phyloP scores from a whole-genome alignment of 2,888 invertebrate genomes.

The Stomorhina lunata region DNA sequence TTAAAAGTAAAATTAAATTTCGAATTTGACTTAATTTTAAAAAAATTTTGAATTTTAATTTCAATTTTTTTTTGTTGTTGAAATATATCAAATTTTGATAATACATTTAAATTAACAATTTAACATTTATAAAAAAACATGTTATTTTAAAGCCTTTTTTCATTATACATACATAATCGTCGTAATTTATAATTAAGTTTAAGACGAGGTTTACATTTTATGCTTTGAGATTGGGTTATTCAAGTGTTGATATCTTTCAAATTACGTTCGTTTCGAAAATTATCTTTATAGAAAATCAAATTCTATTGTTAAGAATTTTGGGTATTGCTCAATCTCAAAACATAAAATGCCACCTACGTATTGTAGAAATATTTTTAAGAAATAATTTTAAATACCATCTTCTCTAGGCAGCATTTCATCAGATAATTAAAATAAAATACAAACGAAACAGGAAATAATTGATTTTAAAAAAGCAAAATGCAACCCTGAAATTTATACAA shows the following conservation, averaged over 20 bases:
- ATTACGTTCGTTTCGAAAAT: too few relatives aligned
- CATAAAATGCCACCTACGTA: too few relatives aligned
- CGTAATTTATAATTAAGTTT: too few relatives aligned
- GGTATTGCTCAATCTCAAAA: too few relatives aligned
- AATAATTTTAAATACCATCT: conserved; percentile 3
- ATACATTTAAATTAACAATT: not conserved
- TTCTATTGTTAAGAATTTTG: too few relatives aligned
- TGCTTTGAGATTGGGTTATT: too few relatives aligned
- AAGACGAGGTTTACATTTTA: too few relatives aligned
- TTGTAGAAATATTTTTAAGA: too few relatives aligned
- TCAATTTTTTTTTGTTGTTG: not conserved
- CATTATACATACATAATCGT: not conserved
- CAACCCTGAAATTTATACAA: not conserved
- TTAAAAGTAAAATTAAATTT: conserved; percentile 19
- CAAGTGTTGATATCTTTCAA: too few relatives aligned
- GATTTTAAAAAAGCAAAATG: not conserved
- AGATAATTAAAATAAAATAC: not conserved
- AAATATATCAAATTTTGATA: not conserved
- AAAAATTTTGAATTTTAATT: conserved; percentile 9
- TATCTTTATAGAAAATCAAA: too few relatives aligned
- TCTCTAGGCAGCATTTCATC: conserved; percentile 24
- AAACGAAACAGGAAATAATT: not conserved
- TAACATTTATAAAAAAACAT: conserved; percentile 9
- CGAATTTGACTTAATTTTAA: not conserved
- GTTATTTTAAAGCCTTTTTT: conserved; percentile 30